Evolutionary conservation across 1,140 invertebrate species (phyloP).

Genomic region (Lordiphosa clarofinis): DNA sequence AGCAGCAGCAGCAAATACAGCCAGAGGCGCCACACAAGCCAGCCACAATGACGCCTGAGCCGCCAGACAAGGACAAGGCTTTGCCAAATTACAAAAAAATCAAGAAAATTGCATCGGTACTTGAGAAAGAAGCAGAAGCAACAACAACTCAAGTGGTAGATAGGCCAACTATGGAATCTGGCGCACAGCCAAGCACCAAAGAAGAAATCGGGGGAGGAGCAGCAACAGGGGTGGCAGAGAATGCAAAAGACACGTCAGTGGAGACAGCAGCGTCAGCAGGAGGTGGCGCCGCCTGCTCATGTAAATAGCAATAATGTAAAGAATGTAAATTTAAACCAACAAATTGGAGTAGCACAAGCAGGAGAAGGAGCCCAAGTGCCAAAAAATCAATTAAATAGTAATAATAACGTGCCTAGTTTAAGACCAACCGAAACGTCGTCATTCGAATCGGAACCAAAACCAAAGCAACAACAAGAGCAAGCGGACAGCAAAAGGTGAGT

Average conservation of each 20-base stretch:
- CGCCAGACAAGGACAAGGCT: slow-evolving; percentile 11
- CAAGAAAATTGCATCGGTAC: slow-evolving; percentile 17
- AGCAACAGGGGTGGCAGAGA: slow-evolving; percentile 2
- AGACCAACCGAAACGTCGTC: slow-evolving; percentile 34
- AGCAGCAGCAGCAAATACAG: slow-evolving; percentile 5
- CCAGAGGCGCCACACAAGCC: slow-evolving; percentile 22
- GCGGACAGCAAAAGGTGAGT: slow-evolving; percentile 37
- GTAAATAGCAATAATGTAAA: slow-evolving; percentile 60
- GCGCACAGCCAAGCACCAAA: slow-evolving; percentile 44
- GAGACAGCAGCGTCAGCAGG: slow-evolving; percentile 11
- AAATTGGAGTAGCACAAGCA: slow-evolving; percentile 5
- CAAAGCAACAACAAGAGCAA: slow-evolving; percentile 21
- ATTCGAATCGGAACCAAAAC: slow-evolving; percentile 21
- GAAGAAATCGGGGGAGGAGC: slow-evolving; percentile 12
- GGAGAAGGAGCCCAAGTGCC: slow-evolving; percentile 48
- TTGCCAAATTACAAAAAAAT: slow-evolving; percentile 28
- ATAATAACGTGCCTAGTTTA: slow-evolving; percentile 32
- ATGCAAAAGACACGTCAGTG: slow-evolving; percentile 60
- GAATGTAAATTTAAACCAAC: slow-evolving; percentile 34
- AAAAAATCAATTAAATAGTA: slow-evolving; percentile 63
- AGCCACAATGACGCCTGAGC: slow-evolving; percentile 13
- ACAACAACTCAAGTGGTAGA: slow-evolving; percentile 14
- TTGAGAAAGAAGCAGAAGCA: not conserved
- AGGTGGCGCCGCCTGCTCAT: slow-evolving; percentile 9
- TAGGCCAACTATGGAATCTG: slow-evolving; percentile 34